Evolutionary conservation across 2,113 vertebrate genomes (phyloP).

Genomic region (Microtus pennsylvanicus): DNA sequence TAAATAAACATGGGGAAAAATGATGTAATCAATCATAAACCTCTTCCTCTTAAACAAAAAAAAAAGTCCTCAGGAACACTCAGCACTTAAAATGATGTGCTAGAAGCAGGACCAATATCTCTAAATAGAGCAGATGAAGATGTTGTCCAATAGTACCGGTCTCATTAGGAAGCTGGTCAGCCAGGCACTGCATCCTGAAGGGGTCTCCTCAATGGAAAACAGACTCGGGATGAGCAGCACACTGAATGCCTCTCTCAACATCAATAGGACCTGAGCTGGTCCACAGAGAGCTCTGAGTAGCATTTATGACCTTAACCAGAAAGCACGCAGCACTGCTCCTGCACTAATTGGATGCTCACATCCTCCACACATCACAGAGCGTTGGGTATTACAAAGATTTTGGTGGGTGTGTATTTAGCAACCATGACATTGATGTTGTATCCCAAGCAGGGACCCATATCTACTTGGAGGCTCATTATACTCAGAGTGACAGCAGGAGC

Average conservation of each 20-base stretch:
- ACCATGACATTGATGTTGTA: slow-evolving; percentile 57
- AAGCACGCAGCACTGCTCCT: slow-evolving; percentile 53
- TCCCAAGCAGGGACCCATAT: slow-evolving; percentile 56
- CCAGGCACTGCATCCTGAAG: neutral
- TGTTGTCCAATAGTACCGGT: neutral
- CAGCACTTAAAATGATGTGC: neutral
- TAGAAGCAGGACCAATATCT: neutral
- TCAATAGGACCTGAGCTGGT: neutral
- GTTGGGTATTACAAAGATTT: slow-evolving; percentile 69
- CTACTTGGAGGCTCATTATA: slow-evolving; percentile 64
- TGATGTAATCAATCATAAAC: neutral
- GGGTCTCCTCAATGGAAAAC: neutral
- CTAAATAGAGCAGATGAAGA: slow-evolving; percentile 5
- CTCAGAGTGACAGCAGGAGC: slow-evolving; percentile 60
- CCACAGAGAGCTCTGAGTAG: slow-evolving; percentile 51
- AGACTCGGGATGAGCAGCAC: neutral
- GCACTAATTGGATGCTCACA: slow-evolving; percentile 73
- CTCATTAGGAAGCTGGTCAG: neutral
- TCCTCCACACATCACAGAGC: slow-evolving; percentile 48
- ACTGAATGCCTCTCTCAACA: neutral
- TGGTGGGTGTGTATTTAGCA: slow-evolving; percentile 70
- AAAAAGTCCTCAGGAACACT: neutral
- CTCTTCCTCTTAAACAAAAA: slow-evolving; percentile 4
- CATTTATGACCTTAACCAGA: slow-evolving; percentile 63
- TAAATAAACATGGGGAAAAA: neutral